These are phyloP conservation scores for Psittacula cyanocephala DNA, from an alignment of 2,113 vertebrate species.

Conservation along the genomic window DNA sequence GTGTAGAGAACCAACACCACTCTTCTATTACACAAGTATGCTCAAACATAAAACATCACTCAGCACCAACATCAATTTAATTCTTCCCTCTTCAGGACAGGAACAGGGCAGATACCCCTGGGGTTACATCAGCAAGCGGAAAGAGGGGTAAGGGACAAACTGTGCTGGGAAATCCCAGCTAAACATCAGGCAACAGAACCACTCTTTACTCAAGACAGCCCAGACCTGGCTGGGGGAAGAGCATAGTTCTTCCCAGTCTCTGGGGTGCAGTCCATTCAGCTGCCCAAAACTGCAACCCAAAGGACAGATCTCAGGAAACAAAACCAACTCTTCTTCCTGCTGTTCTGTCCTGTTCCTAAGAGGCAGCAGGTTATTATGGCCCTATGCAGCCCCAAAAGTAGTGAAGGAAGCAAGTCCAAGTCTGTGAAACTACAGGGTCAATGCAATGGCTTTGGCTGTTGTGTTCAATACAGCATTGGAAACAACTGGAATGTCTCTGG, in stretches of 20 bases:
- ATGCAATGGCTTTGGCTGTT: constrained; percentile 73
- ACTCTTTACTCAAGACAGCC: constrained; percentile 9
- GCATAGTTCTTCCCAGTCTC: background rate
- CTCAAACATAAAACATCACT: constrained; percentile 13
- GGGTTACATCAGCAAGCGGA: constrained; percentile 45
- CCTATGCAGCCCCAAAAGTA: constrained; percentile 24
- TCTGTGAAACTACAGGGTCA: constrained; percentile 73
- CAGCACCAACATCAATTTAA: constrained; percentile 71
- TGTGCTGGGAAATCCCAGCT: constrained; percentile 41
- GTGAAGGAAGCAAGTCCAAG: constrained; percentile 42
- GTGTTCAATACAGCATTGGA: constrained; percentile 74
- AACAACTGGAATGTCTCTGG: constrained; percentile 85
- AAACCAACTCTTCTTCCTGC: background rate
- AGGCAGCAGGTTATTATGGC: constrained; percentile 27
- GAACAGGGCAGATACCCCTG: constrained; percentile 39
- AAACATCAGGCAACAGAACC: constrained; percentile 29
- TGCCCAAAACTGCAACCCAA: background rate
- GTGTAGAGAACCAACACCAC: background rate
- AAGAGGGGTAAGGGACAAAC: constrained; percentile 1
- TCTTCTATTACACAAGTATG: background rate
- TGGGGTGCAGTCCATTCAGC: constrained; percentile 1
- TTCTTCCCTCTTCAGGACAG: constrained; percentile 57
- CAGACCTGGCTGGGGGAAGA: background rate
- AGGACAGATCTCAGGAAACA: constrained; percentile 26
- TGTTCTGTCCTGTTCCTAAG: constrained; percentile 45